These are phyloP conservation scores for Epizoanthus rinbou DNA, from an alignment of 92 coral and sea anemone genomes.

Conservation along the genomic window DNA sequence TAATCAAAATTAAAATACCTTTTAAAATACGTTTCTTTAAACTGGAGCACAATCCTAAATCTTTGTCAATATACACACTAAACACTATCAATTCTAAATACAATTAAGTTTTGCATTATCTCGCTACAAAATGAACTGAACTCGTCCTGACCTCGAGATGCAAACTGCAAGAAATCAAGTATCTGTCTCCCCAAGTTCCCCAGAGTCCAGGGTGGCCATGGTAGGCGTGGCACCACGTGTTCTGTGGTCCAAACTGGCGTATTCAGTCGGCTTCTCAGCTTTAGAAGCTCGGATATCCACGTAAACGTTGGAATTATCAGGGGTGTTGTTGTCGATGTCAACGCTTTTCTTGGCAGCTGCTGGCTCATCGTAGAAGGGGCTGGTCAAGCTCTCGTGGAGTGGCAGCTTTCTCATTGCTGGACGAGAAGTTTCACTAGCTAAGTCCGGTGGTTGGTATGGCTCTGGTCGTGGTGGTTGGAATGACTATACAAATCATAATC, in stretches of 20 bases:
- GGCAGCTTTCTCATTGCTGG: slow-evolving; percentile 12
- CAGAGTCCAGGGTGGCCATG: not conserved
- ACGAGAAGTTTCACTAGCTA: not conserved
- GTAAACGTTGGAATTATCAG: not conserved
- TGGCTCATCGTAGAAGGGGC: slow-evolving; percentile 3
- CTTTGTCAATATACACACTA: no score
- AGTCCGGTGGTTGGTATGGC: not conserved
- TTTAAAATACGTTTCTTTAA: no score
- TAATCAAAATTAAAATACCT: no score
- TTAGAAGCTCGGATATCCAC: not conserved
- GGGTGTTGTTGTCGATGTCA: not conserved
- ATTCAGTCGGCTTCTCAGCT: not conserved
- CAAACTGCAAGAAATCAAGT: not conserved
- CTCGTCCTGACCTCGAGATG: no score
- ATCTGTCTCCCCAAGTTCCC: not conserved
- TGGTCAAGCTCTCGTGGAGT: slow-evolving; percentile 17
- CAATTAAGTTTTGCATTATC: no score
- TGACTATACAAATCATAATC: not conserved
- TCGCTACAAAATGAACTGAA: no score
- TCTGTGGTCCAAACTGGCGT: not conserved
- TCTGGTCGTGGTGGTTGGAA: not conserved
- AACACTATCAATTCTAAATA: no score
- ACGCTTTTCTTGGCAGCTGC: not conserved
- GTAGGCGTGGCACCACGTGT: not conserved
- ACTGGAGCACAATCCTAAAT: no score